Percentiles rank a stretch among this genome's conserved stretches.
These are phyloP conservation scores for Ceratina japonica DNA, from an alignment of 1,140 invertebrate species.

Conservation along the genomic window DNA sequence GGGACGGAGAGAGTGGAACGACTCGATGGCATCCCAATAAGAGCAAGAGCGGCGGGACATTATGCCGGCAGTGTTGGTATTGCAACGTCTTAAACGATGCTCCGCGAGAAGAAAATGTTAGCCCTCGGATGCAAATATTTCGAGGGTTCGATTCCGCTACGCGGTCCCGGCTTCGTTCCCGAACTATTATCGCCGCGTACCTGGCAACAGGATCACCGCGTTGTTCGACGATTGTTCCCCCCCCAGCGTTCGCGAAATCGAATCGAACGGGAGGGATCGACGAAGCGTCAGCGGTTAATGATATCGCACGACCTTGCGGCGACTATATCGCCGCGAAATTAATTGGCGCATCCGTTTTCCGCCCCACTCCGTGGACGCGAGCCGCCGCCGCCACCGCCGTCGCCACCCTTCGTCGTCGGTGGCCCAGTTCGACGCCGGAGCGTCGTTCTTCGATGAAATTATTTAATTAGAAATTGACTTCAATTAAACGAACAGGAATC, in stretches of 20 bases:
- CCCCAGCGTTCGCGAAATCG: too few species aligned
- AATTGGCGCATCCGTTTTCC: conserved; percentile 20
- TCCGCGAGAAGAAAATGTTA: conserved; percentile 57
- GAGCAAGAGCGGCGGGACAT: conserved; percentile 65
- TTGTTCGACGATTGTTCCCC: conserved; percentile 12
- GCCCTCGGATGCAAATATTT: conserved; percentile 47
- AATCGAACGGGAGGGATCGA: conserved; percentile 12
- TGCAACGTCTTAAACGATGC: conserved; percentile 67
- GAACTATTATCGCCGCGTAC: too few species aligned
- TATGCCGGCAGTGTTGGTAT: conserved; percentile 67
- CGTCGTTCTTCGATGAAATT: conserved; percentile 16
- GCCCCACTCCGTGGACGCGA: neutral
- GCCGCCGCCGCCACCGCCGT: neutral
- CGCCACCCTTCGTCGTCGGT: neutral
- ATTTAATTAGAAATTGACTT: conserved; percentile 49
- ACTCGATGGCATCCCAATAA: conserved; percentile 69
- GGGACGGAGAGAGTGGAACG: conserved; percentile 60
- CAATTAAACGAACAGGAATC: conserved; percentile 40
- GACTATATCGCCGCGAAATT: conserved; percentile 29
- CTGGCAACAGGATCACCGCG: neutral
- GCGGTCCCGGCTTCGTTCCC: neutral
- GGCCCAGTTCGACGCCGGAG: neutral
- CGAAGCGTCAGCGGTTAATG: conserved; percentile 23
- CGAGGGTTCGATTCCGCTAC: conserved; percentile 22
- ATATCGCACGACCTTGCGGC: conserved; percentile 25